Base-by-base conservation (phyloP, 2,797 vertebrate species). In the Bovichtus diacanthus region DNA sequence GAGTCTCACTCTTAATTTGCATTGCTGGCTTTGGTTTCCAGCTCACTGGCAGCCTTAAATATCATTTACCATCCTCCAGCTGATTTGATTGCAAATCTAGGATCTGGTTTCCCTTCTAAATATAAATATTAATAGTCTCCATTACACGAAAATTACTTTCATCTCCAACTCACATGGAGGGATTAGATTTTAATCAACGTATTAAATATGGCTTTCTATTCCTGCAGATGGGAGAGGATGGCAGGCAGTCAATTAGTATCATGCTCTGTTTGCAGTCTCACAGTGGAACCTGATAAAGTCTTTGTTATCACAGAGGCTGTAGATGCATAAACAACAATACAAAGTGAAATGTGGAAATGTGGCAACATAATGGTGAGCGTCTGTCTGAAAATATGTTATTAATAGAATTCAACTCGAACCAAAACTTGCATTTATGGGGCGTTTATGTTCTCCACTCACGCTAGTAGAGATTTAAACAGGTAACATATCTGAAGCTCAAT, bases 81-180 rank as follows among this genome's bases (percentile, higher is more conserved):
- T 92, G 90, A 90, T 91, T 85, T 92, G 90, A 90, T 91, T 85
- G 81, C 82, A 67, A 90, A 90, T 90, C 78, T 91, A 81, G 56
- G 76, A 54, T 93, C 83, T 75, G 88, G 77, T 87, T 91, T 93
- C 87, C 86, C 78, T 90, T 90, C 80, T 85, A 84, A 91, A 88
- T 91, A 83, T 86, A 90, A 94, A 94, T 94, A 95, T 93, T 95
- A 95, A 95, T 95, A 92, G 92, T 92, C 87, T 92, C 94, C 90
- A 93, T 95, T 95, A 94, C 90, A 87, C 7, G 73, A 90, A 94
- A 93, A 94, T 93, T 70, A 92, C 93, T 93, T 94, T 95, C 87
- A 93, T 92, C 90, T 93, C 87, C 53, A 78, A 88, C 86, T 93
- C 88, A 87, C 86, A 85, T 85, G 86, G 87, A 89, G 85, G 91